A percentile compares a stretch with the other conserved stretches of the same genome.
These are phyloP conservation scores for Sarcophaga subvicina DNA, from an alignment of 2,888 invertebrate genomes.

Conservation along the genomic window DNA sequence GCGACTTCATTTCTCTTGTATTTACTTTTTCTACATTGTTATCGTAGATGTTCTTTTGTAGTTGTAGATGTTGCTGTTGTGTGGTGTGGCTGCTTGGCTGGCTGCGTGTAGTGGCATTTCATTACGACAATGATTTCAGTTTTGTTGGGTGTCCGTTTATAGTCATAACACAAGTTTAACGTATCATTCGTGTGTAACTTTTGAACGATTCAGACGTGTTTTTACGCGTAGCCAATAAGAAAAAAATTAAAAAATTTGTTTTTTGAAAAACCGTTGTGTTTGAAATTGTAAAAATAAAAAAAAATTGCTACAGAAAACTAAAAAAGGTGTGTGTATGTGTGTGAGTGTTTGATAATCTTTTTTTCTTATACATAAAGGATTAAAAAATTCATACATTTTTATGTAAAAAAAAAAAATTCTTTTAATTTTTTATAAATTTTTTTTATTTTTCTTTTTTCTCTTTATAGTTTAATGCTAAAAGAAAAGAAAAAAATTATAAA, in stretches of 20 bases:
- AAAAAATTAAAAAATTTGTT: constrained; percentile 44
- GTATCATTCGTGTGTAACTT: constrained; percentile 78
- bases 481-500: constrained; percentile 22
- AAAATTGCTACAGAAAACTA: constrained; percentile 12
- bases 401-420: constrained; percentile 20
- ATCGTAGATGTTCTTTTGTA: background rate
- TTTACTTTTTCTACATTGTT: constrained; percentile 4
- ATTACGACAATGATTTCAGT: constrained; percentile 45
- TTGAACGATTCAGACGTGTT: constrained; percentile 77
- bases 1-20: constrained; percentile 48
- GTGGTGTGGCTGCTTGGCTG: constrained; percentile 60
- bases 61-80: constrained; percentile 42
- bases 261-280: constrained; percentile 59
- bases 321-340: constrained; percentile 39
- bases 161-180: constrained; percentile 73
- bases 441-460: constrained; percentile 41
- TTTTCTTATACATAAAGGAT: background rate
- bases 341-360: background rate
- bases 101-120: constrained; percentile 48
- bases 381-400: too few relatives aligned
- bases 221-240: constrained; percentile 56
- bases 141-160: constrained; percentile 65
- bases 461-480: constrained; percentile 54
- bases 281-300: constrained; percentile 27
- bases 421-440: constrained; percentile 25